Evolutionary conservation across 2,113 vertebrate species (phyloP), one percentile per base, ranked within the genome.

Genomic region (Thunnus thynnus): DNA sequence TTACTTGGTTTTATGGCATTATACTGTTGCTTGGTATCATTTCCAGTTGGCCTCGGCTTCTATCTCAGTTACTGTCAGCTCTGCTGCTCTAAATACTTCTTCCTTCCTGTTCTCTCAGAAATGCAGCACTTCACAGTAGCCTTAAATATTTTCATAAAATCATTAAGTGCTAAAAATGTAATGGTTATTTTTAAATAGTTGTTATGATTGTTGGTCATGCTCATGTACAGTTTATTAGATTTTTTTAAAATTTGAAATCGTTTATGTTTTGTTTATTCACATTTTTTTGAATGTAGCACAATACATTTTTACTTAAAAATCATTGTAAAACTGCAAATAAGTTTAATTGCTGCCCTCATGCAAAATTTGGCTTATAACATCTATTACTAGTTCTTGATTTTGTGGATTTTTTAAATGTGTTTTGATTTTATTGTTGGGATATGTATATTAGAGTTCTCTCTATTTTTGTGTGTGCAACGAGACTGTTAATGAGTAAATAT

Each of bases 31-130:
- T 69, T 46, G 54, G 13, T 46, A 13, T 65, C n/a, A 12, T 25
- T 61, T 72, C 30, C 60, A 64, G 52, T 56, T 51, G 54, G 32
- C 52, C 22, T 44, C n/a, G 0, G 51, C 66, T 63, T 76, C 14
- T 47, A 73, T 70, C 78, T 89, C 81, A 86, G 52, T 70, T 73
- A 65, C 61, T 22, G n/a, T 76, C 71, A 75, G 27, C 84, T 72
- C 52, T 60, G 67, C 56, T 66, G 55, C 48, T 76, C 12, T 65
- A 73, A 68, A 76, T 80, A 44, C 14, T 27, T n/a, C 56, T 76
- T 73, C 67, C 58, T 76, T 65, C 36, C 20, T 83, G 44, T 78
- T 13, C 55, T 60, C 12, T 56, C 36, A 74, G 46, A 68, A 67
- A 57, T 9, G 16, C 72, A 82, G 68, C 60, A 82, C 4, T 78